phyloP scores from a whole-genome alignment of 2,113 vertebrate genomes.

The Neolamprologus devosi region DNA sequence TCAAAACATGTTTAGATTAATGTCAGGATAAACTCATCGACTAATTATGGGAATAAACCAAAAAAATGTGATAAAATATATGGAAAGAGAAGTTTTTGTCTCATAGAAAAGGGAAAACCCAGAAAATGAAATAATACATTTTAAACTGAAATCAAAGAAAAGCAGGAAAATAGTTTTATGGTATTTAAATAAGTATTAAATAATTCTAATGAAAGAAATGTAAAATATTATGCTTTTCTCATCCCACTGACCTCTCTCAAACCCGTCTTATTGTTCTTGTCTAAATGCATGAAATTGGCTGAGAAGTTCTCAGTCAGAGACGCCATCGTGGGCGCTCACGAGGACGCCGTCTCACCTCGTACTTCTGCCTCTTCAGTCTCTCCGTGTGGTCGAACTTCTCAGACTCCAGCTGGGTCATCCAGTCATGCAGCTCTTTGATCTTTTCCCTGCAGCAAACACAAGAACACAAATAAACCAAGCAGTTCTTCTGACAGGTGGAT shows the following conservation, averaged over 20 bases:
- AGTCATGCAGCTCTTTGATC: slow-evolving; percentile 88
- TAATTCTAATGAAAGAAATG: background rate
- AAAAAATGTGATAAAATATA: background rate
- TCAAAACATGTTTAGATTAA: background rate
- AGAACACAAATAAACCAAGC: background rate
- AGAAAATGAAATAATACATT: background rate
- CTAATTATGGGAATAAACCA: background rate
- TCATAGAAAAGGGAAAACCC: accelerated
- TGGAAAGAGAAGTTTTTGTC: background rate
- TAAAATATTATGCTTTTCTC: background rate
- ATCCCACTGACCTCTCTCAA: background rate
- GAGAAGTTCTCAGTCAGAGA: background rate
- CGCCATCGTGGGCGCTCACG: background rate
- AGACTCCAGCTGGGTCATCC: slow-evolving; percentile 82
- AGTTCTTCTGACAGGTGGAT: background rate
- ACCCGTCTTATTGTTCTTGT: background rate
- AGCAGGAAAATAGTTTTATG: background rate
- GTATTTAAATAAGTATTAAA: background rate
- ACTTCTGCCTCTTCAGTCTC: slow-evolving; percentile 95
- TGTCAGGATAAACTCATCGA: background rate
- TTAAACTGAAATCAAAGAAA: accelerated
- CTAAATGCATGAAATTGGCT: background rate
- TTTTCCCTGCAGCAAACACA: slow-evolving; percentile 78
- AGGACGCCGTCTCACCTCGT: slow-evolving; percentile 77
- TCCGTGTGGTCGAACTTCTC: slow-evolving; percentile 93